These are phyloP conservation scores for Helicorthomorpha holstii DNA, from an alignment of 1,140 invertebrate species.

Conservation along the genomic window DNA sequence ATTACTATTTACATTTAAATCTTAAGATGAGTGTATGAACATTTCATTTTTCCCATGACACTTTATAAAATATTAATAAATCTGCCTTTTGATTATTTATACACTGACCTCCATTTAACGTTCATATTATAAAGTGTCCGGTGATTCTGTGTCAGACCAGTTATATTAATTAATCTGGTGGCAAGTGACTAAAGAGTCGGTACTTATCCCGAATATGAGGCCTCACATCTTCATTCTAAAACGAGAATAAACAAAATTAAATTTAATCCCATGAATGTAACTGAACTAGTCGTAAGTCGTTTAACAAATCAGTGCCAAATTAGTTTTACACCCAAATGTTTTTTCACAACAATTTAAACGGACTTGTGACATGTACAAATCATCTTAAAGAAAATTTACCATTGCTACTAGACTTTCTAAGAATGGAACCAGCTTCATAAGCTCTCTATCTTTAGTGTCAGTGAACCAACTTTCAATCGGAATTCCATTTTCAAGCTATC, in stretches of 20 bases:
- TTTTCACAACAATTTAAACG: constrained; percentile 3
- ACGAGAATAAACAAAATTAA: constrained; percentile 26
- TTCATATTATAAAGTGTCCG: no score
- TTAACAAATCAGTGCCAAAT: no score
- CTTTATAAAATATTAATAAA: no score
- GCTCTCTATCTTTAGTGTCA: constrained; percentile 71
- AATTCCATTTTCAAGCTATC: constrained; percentile 87
- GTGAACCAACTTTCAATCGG: constrained; percentile 96
- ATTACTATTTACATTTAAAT: no score
- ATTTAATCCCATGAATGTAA: no score
- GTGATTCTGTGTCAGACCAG: no score
- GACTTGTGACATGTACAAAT: not conserved
- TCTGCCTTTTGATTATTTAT: no score
- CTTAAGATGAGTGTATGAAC: no score
- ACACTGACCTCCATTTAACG: no score
- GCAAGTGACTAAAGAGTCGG: constrained; percentile 69
- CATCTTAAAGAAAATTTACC: constrained; percentile 18
- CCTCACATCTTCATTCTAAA: constrained; percentile 82
- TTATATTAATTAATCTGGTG: constrained; percentile 75
- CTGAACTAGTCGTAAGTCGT: no score
- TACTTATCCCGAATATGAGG: constrained; percentile 77
- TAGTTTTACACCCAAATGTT: no score
- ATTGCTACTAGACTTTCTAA: constrained; percentile 55
- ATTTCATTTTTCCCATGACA: no score
- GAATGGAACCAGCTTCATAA: constrained; percentile 85